Evolutionary conservation across 2,113 vertebrate species (phyloP), one percentile per base, ranked within the genome.

Genomic region (Taxidea taxus): DNA sequence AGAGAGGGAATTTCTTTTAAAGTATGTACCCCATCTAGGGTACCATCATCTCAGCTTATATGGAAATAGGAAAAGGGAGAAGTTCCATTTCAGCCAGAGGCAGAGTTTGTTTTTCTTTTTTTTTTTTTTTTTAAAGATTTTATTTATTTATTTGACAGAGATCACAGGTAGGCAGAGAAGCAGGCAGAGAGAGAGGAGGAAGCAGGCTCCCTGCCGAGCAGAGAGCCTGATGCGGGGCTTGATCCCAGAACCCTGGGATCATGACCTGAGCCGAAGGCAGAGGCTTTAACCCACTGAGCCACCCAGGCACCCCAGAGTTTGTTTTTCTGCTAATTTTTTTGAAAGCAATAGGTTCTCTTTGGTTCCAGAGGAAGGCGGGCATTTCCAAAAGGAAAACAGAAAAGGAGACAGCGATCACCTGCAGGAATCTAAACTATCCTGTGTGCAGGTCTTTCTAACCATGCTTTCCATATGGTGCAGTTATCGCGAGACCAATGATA

Each of bases 281-380:
- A n/a, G n/a, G n/a, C n/a, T n/a, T n/a, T n/a, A n/a, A n/a, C n/a
- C n/a, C n/a, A n/a, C n/a, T n/a, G n/a, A n/a, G n/a, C n/a, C n/a
- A n/a, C n/a, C n/a, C n/a, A n/a, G n/a, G n/a, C n/a, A n/a, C n/a
- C n/a, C n/a, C 37, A 80, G 37, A 91, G 29, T 51, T 5, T 88
- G 64, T 54, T 37, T 92, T 95, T 93, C 29, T 90, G 87, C 39
- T 95, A 56, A 62, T 84, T 83, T 89, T 89, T 89, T 49, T 75
- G 8, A 64, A 97, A 90, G 78, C 16, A 95, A 68, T 15, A 87
- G 3, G 31, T 75, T 93, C 23, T 70, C 42, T 70, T 83, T 81
- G 62, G 47, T 78, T 94, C 81, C 87, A n/a, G 51, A 85, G 51
- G 80, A 97, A 93, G 86, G 18, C 6, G 86, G 42, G 14, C 56